phyloP scores from a whole-genome alignment of 2,113 vertebrate genomes.

The Chaetops frenatus region DNA sequence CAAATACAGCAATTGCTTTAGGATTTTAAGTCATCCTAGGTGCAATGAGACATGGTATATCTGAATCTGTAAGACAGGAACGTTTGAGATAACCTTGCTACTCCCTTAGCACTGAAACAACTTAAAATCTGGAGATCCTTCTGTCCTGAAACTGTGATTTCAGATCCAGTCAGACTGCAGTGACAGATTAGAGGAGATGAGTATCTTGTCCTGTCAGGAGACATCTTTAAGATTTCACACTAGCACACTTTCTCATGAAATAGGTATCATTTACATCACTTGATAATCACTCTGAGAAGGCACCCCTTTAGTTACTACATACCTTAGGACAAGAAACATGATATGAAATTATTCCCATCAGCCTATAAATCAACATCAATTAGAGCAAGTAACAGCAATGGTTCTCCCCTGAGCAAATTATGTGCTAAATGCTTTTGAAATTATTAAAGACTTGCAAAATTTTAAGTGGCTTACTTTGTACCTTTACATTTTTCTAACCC shows the following conservation, averaged over 20 bases:
- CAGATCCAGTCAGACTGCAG: background rate
- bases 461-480: background rate
- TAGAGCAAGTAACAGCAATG: background rate
- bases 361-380: background rate
- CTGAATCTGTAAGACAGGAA: accelerated
- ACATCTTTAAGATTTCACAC: background rate
- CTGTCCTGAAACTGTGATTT: background rate
- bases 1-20: background rate
- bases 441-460: background rate
- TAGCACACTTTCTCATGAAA: background rate
- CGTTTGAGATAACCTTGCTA: background rate
- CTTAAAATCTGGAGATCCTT: background rate
- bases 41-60: background rate
- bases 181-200: background rate
- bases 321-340: background rate
- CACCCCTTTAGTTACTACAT: background rate
- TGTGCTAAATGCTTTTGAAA: background rate
- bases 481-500: background rate
- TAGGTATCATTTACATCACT: background rate
- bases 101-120: background rate
- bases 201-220: background rate
- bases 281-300: background rate
- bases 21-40: background rate
- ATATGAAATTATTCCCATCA: background rate
- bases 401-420: background rate